phyloP scores from a whole-genome alignment of 1,140 invertebrate species.

The Frieseomelitta varia region DNA sequence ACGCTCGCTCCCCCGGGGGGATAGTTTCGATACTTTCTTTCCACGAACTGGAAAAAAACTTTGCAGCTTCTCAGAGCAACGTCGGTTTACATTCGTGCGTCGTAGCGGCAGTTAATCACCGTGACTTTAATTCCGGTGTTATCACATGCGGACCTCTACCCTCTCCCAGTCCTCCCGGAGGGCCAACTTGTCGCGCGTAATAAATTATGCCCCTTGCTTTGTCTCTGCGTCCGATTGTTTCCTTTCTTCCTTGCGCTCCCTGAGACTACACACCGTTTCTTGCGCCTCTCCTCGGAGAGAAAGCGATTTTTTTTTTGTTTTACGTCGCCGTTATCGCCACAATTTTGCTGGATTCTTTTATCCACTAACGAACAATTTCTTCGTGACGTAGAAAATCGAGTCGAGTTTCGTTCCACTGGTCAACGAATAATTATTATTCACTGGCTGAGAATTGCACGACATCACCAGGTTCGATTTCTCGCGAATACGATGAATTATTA shows the following conservation, averaged over 20 bases:
- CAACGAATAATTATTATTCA: neutral
- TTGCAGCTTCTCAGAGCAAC: neutral
- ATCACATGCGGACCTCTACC: constrained; percentile 53
- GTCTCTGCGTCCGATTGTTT: constrained; percentile 49
- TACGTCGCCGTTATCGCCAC: constrained; percentile 10
- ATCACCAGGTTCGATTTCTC: too few relatives aligned
- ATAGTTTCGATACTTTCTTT: neutral
- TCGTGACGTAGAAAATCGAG: too few relatives aligned
- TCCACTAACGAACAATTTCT: neutral
- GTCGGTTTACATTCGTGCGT: constrained; percentile 14
- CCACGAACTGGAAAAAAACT: neutral
- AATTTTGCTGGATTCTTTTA: neutral
- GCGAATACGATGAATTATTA: too few relatives aligned
- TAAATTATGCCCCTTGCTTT: constrained; percentile 59
- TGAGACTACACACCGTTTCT: neutral
- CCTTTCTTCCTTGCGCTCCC: constrained; percentile 26
- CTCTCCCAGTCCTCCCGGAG: neutral
- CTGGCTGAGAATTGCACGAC: neutral
- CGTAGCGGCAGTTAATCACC: constrained; percentile 51
- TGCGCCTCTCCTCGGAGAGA: constrained; percentile 16
- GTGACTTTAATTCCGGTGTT: constrained; percentile 57
- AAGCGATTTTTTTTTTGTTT: constrained; percentile 6
- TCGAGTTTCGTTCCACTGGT: too few relatives aligned
- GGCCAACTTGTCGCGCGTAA: constrained; percentile 44
- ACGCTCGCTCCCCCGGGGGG: neutral